Percentiles rank a stretch among this genome's conserved stretches.
phyloP scores from a whole-genome alignment of 2,797 vertebrate species.

The Scolopax rusticola region DNA sequence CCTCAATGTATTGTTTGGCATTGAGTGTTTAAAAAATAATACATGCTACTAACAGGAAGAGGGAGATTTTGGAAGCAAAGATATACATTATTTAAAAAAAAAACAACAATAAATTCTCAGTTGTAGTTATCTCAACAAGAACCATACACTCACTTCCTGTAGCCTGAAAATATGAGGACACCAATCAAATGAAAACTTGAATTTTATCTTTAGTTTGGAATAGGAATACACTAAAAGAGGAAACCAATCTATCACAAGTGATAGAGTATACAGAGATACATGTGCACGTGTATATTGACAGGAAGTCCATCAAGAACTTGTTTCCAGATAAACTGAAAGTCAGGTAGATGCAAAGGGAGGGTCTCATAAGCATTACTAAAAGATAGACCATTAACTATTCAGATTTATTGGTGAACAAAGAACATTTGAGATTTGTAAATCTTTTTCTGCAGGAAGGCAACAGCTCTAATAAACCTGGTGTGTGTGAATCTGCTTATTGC shows the following conservation, averaged over 20 bases:
- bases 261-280: background rate
- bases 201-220: background rate
- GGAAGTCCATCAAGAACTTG: background rate
- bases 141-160: accelerated
- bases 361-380: background rate
- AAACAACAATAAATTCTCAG: background rate
- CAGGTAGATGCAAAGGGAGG: background rate
- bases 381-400: background rate
- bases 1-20: background rate
- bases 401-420: background rate
- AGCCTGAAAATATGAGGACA: background rate
- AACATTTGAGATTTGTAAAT: background rate
- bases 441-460: background rate
- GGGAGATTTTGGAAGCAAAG: background rate
- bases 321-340: background rate
- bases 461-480: background rate
- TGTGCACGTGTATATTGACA: background rate
- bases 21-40: background rate
- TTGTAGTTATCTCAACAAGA: background rate
- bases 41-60: background rate
- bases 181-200: background rate
- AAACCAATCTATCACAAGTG: background rate
- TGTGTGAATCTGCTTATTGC: background rate
- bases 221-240: background rate
- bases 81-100: background rate